Evolutionary conservation across 2,888 invertebrate species (phyloP).

Genomic region (Loripinus fragilis): DNA sequence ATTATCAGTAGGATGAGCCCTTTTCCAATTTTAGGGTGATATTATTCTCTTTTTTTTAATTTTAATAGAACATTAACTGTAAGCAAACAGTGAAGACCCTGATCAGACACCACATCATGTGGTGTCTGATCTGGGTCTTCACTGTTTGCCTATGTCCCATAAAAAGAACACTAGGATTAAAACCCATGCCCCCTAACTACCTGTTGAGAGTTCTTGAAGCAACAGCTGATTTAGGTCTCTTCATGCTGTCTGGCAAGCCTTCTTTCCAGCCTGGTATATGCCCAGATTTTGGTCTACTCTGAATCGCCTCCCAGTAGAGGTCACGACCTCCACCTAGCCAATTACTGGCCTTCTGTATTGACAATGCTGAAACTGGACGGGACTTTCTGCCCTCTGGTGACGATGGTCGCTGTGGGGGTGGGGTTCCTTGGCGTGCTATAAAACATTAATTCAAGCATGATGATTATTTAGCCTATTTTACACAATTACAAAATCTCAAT

Average conservation of each 20-base stretch:
- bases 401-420: conserved; percentile 72
- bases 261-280: conserved; percentile 81
- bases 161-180: too few relatives aligned
- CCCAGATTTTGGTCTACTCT: conserved; percentile 73
- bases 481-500: too few relatives aligned
- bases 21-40: too few relatives aligned
- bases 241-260: conserved; percentile 75
- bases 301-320: conserved; percentile 74
- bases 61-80: not conserved
- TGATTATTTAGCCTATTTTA: too few relatives aligned
- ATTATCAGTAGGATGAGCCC: not conserved
- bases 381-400: conserved; percentile 61
- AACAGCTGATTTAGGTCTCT: conserved; percentile 72
- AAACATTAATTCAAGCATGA: not conserved
- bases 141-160: too few relatives aligned
- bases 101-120: too few relatives aligned
- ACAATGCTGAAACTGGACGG: conserved; percentile 58
- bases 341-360: conserved; percentile 67
- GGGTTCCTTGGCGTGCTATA: conserved; percentile 57
- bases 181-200: too few relatives aligned
- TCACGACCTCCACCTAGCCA: conserved; percentile 81
- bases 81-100: too few relatives aligned
- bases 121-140: too few relatives aligned
- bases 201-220: conserved; percentile 64
- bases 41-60: not conserved